These are phyloP conservation scores for Chrosomus eos DNA, from an alignment of 2,797 vertebrate species.

Conservation along the genomic window DNA sequence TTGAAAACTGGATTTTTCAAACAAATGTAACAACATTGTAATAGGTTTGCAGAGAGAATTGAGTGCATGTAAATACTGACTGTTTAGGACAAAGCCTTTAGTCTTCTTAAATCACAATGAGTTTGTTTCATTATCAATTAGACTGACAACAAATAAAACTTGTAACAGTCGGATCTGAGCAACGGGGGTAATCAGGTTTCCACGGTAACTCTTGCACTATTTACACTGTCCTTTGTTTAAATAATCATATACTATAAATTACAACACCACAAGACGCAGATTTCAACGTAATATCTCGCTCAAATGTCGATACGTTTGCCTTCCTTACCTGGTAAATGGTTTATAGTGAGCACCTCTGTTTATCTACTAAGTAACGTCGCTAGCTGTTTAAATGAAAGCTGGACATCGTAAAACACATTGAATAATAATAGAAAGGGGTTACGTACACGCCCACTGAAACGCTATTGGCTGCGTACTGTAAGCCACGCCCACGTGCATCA, in stretches of 20 bases:
- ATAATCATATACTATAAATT: not conserved
- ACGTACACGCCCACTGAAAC: slow-evolving; percentile 12
- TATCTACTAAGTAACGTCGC: slow-evolving; percentile 14
- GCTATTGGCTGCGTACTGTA: not conserved
- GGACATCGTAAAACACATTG: slow-evolving; percentile 27
- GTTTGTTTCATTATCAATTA: not conserved
- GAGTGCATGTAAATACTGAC: not conserved
- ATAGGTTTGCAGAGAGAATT: too few species aligned
- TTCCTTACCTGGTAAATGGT: slow-evolving; percentile 25
- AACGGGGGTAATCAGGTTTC: not conserved
- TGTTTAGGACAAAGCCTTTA: not conserved
- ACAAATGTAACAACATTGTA: not conserved
- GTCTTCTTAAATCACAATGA: not conserved
- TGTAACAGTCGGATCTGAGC: not conserved
- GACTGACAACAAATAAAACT: not conserved
- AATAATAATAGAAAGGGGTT: slow-evolving; percentile 13
- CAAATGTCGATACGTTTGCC: too few species aligned
- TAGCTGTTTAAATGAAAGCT: slow-evolving; percentile 32
- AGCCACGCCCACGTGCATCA: not conserved
- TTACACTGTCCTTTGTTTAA: slow-evolving; percentile 38
- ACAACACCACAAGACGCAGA: not conserved
- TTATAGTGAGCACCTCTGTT: not conserved
- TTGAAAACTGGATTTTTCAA: not conserved
- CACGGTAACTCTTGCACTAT: slow-evolving; percentile 8
- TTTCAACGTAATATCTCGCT: not conserved